Evolutionary conservation across 2,797 vertebrate species (phyloP), one percentile per base, ranked within the genome.

Genomic region (Philypnodon macrostomus): DNA sequence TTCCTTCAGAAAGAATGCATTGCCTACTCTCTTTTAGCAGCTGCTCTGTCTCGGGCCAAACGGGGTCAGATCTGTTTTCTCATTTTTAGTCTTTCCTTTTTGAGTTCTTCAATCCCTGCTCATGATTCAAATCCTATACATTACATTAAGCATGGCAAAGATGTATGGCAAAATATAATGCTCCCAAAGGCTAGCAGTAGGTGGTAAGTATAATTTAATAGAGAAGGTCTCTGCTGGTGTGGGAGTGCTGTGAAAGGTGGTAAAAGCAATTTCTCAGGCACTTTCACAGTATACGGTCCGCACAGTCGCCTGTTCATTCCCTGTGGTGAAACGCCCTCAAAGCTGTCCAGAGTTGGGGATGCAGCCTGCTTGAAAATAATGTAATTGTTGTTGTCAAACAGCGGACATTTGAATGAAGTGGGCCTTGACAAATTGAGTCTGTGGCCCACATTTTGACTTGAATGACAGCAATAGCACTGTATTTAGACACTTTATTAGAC

Each of bases 261-360:
- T 69, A 65, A 77, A 83, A 74, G 57, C 63, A 36, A 53, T 77
- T 72, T 79, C 52, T 73, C 61, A 55, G 44, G 48, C 35, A 4
- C 41, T 61, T 65, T 63, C 53, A 34, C 63, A 60, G 57, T 29
- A n/a, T 58, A n/a, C n/a, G 44, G 30, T 53, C 47, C 44, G 2
- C 51, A 55, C 53, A 58, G 34, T 59, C 45, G 36, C 63, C 39
- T 65, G 31, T 45, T 51, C 10, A 11, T 66, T 46, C 61, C 56
- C 56, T 7, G 56, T 48, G 51, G 32, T 23, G 46, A n/a, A n/a
- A n/a, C 23, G 21, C 49, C 45, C 45, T 32, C 33, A 65, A 58
- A 59, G 55, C 57, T 50, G 55, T 47, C 46, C 8, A 30, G 18
- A 55, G 53, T 14, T 39, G 14, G 8, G 14, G 16, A 38, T 44